A percentile compares a stretch with the other conserved stretches of the same genome.
These are phyloP conservation scores for Phyllostomus discolor DNA, from an alignment of 2,113 vertebrate genomes.

Conservation along the genomic window DNA sequence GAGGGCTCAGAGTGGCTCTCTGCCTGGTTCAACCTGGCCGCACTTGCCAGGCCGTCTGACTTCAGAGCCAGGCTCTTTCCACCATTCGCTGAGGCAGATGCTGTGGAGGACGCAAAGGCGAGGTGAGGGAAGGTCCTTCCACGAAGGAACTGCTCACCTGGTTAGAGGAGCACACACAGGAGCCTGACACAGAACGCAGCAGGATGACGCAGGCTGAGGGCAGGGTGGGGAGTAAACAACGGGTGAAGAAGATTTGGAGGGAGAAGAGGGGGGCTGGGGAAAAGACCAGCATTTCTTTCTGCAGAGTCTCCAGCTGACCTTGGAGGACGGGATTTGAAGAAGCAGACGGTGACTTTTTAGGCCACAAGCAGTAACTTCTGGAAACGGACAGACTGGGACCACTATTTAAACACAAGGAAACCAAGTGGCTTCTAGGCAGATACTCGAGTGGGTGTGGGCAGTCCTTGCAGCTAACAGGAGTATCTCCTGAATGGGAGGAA, in stretches of 20 bases:
- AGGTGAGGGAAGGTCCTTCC: background rate
- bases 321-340: background rate
- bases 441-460: background rate
- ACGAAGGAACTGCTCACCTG: background rate
- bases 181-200: background rate
- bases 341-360: background rate
- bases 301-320: background rate
- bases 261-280: background rate
- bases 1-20: background rate
- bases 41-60: background rate
- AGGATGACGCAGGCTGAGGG: background rate
- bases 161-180: background rate
- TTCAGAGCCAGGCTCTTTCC: background rate
- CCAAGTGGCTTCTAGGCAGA: background rate
- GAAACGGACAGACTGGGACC: background rate
- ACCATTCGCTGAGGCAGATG: background rate
- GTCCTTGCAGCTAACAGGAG: background rate
- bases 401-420: background rate
- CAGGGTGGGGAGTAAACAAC: background rate
- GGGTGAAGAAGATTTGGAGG: background rate
- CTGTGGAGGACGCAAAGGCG: background rate
- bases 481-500: background rate
- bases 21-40: background rate
- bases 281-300: background rate
- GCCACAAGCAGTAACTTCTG: background rate